These are phyloP conservation scores for Dorcus hopei DNA, from an alignment of 2,888 invertebrate species.

Conservation along the genomic window DNA sequence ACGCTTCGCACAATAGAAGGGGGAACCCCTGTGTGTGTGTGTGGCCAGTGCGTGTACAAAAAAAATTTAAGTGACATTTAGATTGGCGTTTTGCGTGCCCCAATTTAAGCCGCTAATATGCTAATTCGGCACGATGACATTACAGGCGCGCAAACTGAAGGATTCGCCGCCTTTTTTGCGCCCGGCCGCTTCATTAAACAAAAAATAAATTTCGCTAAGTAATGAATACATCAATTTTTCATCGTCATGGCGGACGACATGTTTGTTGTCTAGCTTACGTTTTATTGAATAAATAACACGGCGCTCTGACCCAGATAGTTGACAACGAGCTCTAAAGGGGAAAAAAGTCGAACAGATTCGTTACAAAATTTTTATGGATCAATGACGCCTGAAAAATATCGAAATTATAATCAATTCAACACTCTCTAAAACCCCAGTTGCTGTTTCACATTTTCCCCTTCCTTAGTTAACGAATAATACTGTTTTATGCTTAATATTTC, in stretches of 20 bases:
- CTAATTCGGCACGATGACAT: constrained; percentile 15
- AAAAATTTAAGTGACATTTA: constrained; percentile 29
- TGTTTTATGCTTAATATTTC: no score
- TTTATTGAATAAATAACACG: background rate
- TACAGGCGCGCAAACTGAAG: background rate
- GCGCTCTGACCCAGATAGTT: background rate
- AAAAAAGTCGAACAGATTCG: no score
- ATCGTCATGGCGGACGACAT: background rate
- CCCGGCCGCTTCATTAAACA: background rate
- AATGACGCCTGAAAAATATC: no score
- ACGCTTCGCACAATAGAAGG: constrained; percentile 22
- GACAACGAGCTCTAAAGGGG: background rate
- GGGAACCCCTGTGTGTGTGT: background rate
- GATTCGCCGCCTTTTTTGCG: background rate
- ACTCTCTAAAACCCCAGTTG: no score
- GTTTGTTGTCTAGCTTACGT: constrained; percentile 1
- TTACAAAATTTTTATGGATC: no score
- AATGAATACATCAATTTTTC: background rate
- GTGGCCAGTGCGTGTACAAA: constrained; percentile 22
- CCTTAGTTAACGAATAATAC: no score
- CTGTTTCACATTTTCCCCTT: no score
- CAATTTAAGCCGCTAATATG: constrained; percentile 25
- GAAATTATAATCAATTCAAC: no score
- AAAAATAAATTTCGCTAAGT: constrained; percentile 1
- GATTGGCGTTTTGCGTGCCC: constrained; percentile 30